Conservation (phyloP, 2,888 invertebrate species). For the Notodonta dromedarius region DNA sequence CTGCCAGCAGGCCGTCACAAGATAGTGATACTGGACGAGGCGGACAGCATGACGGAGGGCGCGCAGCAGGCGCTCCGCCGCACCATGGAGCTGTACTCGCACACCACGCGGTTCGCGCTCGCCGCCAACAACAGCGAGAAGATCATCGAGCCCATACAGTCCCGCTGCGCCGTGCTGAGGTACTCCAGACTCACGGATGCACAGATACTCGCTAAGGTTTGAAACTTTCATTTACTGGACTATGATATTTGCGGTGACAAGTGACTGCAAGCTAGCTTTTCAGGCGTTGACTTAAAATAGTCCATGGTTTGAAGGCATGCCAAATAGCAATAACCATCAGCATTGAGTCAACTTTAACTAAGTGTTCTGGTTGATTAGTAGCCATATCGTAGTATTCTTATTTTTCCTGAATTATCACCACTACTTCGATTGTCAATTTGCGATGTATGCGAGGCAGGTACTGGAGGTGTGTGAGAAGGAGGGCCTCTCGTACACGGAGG, state of each 20-base stretch:
- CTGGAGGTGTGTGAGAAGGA: slow-evolving; percentile 75
- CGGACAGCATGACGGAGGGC: slow-evolving; percentile 99
- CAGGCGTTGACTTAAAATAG: no score
- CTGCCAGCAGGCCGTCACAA: slow-evolving; percentile 95
- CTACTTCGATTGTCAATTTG: no score
- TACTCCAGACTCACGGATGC: slow-evolving; percentile 96
- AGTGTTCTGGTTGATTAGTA: no score
- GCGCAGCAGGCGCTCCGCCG: slow-evolving; percentile 98
- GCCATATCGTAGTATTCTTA: no score
- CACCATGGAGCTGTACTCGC: slow-evolving; percentile 99
- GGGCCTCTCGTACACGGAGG: slow-evolving; percentile 91
- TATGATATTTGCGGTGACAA: no score
- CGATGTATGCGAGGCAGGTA: slow-evolving; percentile 46
- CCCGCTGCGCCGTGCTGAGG: slow-evolving; percentile 97
- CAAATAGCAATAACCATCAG: no score
- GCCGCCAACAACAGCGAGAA: slow-evolving; percentile 99
- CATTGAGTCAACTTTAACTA: no score
- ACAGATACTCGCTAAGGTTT: slow-evolving; percentile 91
- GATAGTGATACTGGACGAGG: slow-evolving; percentile 98
- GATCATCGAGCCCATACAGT: slow-evolving; percentile 99
- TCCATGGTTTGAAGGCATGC: no score
- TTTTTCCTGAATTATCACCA: no score
- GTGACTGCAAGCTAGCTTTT: no score
- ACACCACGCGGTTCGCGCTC: slow-evolving; percentile 98
- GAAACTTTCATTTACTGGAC: neutral